phyloP scores from a whole-genome alignment of 2,888 invertebrate genomes.

The Folsomia candida region DNA sequence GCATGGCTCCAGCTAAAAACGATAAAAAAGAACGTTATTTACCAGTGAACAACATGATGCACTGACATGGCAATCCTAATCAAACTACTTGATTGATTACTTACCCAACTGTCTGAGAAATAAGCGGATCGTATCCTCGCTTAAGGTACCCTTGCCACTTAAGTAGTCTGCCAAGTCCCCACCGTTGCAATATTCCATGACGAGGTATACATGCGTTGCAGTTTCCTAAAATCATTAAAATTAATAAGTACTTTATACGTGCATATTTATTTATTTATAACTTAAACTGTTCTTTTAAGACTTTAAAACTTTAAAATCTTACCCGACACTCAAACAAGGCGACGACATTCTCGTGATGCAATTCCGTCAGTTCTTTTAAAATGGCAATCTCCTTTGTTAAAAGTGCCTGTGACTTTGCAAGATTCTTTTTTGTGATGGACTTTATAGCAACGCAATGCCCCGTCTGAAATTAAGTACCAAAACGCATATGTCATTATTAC shows the following conservation, averaged over 20 bases:
- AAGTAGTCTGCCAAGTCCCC: constrained; percentile 98
- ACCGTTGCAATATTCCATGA: constrained; percentile 99
- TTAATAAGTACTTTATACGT: not conserved
- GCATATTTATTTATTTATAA: not conserved
- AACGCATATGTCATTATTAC: too few species aligned
- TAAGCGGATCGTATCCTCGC: constrained; percentile 93
- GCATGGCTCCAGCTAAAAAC: constrained; percentile 85
- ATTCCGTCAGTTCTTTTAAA: constrained; percentile 91
- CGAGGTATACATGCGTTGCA: constrained; percentile 88
- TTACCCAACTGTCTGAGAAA: constrained; percentile 89
- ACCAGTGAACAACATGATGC: not conserved
- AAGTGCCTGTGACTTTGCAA: constrained; percentile 94
- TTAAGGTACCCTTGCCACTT: constrained; percentile 87
- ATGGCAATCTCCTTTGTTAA: constrained; percentile 99
- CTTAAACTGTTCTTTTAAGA: too few species aligned
- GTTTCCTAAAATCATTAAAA: constrained; percentile 67
- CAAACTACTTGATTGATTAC: not conserved
- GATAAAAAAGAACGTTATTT: too few species aligned
- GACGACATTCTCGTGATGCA: constrained; percentile 98
- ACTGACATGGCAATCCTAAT: not conserved
- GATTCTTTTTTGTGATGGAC: constrained; percentile 94
- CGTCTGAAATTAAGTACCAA: constrained; percentile 35
- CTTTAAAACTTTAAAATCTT: constrained; percentile 52
- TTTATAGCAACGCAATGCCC: constrained; percentile 80
- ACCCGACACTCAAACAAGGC: constrained; percentile 93